A percentile compares a stretch with the other conserved stretches of the same genome.
Evolutionary conservation across 2,113 vertebrate genomes (phyloP).

Genomic region (Isurus oxyrinchus): DNA sequence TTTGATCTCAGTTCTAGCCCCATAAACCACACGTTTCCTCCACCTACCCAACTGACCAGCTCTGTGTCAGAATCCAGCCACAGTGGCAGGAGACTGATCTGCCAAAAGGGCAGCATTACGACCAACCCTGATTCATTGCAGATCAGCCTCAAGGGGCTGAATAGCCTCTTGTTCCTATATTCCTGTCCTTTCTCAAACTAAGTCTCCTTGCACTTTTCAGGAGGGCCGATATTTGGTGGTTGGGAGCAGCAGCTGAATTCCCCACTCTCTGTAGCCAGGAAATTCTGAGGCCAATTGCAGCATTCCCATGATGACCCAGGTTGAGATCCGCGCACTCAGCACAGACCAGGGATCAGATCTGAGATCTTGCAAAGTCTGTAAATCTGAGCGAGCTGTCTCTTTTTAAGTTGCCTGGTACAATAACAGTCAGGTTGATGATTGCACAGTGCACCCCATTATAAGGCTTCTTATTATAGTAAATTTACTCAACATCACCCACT

Average conservation of each 20-base stretch:
- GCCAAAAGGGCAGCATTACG: background rate
- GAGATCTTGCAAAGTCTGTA: background rate
- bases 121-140: background rate
- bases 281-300: background rate
- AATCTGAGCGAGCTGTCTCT: background rate
- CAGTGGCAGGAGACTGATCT: background rate
- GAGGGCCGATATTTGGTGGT: background rate
- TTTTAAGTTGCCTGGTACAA: background rate
- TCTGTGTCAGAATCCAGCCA: background rate
- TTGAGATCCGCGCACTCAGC: background rate
- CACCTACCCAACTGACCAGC: background rate
- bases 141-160: background rate
- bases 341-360: background rate
- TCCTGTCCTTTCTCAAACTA: background rate
- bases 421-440: background rate
- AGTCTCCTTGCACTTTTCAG: background rate
- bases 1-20: background rate
- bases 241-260: background rate
- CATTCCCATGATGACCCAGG: background rate
- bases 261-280: background rate
- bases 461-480: no score
- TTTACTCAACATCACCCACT: background rate
- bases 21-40: background rate
- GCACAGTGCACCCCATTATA: background rate
- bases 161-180: background rate